Percentiles rank a stretch among this genome's conserved stretches.
Evolutionary conservation across 1,140 invertebrate species (phyloP).

Genomic region (Drosophila athabasca): DNA sequence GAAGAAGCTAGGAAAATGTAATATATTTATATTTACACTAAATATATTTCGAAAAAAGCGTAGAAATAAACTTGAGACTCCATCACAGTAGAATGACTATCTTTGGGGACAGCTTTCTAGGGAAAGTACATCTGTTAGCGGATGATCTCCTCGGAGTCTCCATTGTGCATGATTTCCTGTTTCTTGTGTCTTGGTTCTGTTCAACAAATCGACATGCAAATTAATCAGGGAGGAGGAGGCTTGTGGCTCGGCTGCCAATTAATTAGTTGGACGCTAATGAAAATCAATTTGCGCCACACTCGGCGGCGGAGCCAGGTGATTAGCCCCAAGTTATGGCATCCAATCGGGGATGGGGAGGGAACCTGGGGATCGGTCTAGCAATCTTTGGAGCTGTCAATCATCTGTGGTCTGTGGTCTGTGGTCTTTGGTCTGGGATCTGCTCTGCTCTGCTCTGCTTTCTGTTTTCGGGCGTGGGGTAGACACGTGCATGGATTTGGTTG

Average conservation of each 20-base stretch:
- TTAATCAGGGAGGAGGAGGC: constrained; percentile 42
- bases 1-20: no score
- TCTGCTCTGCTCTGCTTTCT: not conserved
- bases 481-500: constrained; percentile 43
- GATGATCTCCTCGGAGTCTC: no score
- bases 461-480: not conserved
- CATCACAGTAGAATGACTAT: no score
- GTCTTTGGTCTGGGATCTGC: not conserved
- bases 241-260: constrained; percentile 51
- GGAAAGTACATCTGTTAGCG: no score
- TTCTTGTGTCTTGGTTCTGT: not conserved
- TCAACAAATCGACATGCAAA: constrained; percentile 48
- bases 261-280: constrained; percentile 57
- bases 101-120: no score
- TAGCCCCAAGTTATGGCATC: constrained; percentile 25
- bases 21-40: no score
- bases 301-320: constrained; percentile 38
- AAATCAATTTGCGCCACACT: constrained; percentile 62
- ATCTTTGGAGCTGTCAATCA: constrained; percentile 44
- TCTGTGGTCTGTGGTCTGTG: not conserved
- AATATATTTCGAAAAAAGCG: no score
- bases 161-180: not conserved
- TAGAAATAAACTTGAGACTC: no score
- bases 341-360: constrained; percentile 17
- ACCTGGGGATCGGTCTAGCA: constrained; percentile 7